phyloP scores from a whole-genome alignment of 2,113 vertebrate species.

The Gymnarchus niloticus region DNA sequence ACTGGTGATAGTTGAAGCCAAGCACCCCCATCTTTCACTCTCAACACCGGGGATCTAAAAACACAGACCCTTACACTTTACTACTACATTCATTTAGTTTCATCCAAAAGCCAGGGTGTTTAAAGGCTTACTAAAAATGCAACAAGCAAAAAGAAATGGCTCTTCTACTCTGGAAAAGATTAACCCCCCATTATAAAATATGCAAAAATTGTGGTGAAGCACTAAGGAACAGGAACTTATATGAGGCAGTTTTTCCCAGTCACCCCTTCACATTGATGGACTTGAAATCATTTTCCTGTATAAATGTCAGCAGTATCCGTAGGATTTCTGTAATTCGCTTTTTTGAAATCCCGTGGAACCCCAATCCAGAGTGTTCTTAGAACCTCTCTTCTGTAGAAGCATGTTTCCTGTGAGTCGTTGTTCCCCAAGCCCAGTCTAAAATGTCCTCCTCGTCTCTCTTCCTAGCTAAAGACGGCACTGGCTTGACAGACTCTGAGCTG shows the following conservation, averaged over 20 bases:
- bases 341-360: too few relatives aligned
- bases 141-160: background rate
- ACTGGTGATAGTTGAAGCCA: background rate
- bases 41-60: slow-evolving; percentile 6
- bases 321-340: background rate
- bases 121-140: slow-evolving; percentile 3
- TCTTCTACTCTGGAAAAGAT: slow-evolving; percentile 8
- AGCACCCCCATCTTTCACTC: background rate
- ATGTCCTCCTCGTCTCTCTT: slow-evolving; percentile 2
- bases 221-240: background rate
- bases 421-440: background rate
- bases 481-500: slow-evolving; percentile 75
- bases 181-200: background rate
- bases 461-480: slow-evolving; percentile 78
- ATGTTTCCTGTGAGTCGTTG: background rate
- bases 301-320: background rate
- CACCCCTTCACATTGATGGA: background rate
- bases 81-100: slow-evolving; percentile 13
- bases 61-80: background rate
- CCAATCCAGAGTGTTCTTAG: background rate
- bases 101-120: slow-evolving; percentile 8
- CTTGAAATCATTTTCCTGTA: background rate
- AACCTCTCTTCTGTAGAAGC: background rate
- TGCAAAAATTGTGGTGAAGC: background rate
- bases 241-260: background rate